phyloP scores from a whole-genome alignment of 2,113 vertebrate genomes.

The Heterochromis multidens region DNA sequence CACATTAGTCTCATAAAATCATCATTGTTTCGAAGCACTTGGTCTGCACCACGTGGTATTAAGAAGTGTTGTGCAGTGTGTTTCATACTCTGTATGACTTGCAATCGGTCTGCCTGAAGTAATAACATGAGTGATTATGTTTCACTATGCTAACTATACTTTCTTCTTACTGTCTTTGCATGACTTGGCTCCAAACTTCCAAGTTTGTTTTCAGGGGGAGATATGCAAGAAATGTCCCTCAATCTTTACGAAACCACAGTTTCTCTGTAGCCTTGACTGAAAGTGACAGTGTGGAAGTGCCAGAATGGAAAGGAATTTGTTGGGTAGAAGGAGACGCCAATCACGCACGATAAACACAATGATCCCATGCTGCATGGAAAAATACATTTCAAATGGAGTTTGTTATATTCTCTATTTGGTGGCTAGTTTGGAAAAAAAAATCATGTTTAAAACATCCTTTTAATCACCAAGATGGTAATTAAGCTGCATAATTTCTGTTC shows the following conservation, averaged over 20 bases:
- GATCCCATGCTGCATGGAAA: not conserved
- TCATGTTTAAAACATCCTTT: conserved; percentile 33
- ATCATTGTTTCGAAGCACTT: conserved; percentile 30
- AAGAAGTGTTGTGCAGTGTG: conserved; percentile 1
- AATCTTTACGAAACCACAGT: conserved; percentile 19
- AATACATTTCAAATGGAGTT: conserved; percentile 14
- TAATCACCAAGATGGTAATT: conserved; percentile 45
- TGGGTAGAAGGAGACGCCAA: conserved; percentile 27
- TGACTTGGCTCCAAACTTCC: conserved; percentile 57
- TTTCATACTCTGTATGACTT: conserved; percentile 11
- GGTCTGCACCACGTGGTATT: conserved; percentile 17
- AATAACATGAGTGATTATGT: conserved; percentile 46
- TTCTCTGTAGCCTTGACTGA: conserved; percentile 20
- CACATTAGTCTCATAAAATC: conserved; percentile 29
- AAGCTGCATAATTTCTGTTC: conserved; percentile 19
- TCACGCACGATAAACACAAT: conserved; percentile 26
- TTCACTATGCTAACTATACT: conserved; percentile 51
- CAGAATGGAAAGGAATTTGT: conserved; percentile 44
- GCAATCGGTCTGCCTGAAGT: conserved; percentile 28
- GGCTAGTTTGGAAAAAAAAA: conserved; percentile 9
- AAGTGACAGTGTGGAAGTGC: conserved; percentile 45
- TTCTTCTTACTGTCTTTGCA: conserved; percentile 56
- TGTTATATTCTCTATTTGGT: conserved; percentile 16
- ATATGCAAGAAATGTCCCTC: conserved; percentile 45
- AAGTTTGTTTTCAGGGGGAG: conserved; percentile 39